phyloP scores from a whole-genome alignment of 2,797 vertebrate genomes.

The Darevskia mixta region DNA sequence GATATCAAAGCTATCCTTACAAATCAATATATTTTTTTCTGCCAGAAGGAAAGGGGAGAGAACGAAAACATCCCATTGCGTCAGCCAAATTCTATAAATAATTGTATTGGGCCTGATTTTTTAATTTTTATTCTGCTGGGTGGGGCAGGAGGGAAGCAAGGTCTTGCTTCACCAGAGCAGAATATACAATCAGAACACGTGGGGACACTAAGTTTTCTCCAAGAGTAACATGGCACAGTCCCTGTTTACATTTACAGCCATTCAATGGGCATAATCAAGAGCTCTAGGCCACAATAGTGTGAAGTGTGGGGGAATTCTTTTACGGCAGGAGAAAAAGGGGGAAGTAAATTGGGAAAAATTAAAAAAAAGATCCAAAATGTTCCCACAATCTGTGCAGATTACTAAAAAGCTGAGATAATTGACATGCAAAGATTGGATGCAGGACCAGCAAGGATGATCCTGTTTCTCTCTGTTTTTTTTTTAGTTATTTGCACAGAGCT shows the following conservation, averaged over 20 bases:
- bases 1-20: conserved; percentile 45
- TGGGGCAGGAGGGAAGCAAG: neutral
- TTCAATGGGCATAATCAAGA: neutral
- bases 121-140: neutral
- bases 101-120: neutral
- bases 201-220: neutral
- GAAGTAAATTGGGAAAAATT: no score
- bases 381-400: no score
- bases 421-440: no score
- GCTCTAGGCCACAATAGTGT: neutral
- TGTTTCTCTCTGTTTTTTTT: neutral
- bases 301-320: no score
- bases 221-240: neutral
- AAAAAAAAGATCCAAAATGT: neutral
- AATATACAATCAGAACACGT: neutral
- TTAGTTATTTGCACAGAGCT: neutral
- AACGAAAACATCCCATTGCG: conserved; percentile 11
- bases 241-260: neutral
- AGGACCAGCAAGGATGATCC: no score
- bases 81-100: neutral
- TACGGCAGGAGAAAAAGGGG: neutral
- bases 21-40: conserved; percentile 34
- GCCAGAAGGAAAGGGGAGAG: neutral
- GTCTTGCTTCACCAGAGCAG: neutral
- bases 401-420: neutral